Percentiles rank a stretch among this genome's conserved stretches.
These are phyloP conservation scores for Rhyzopertha dominica DNA, from an alignment of 1,140 invertebrate genomes.

Conservation along the genomic window DNA sequence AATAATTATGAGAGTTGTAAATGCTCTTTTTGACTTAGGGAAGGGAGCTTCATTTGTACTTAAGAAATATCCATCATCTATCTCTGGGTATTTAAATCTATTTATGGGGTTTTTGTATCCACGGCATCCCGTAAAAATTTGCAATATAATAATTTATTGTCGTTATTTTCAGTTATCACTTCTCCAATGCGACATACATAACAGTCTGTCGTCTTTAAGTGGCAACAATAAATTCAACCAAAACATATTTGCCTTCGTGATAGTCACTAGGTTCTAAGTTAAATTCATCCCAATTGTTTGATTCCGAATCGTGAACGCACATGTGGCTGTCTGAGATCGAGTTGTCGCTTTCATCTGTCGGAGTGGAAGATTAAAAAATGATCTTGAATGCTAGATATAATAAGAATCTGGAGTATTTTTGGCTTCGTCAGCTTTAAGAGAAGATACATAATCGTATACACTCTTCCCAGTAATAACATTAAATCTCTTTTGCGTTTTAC, in stretches of 20 bases:
- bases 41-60: too few species aligned
- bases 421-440: background rate
- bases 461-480: background rate
- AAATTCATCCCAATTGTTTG: constrained; percentile 1
- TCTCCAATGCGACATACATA: background rate
- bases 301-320: background rate
- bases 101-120: too few species aligned
- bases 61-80: too few species aligned
- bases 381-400: background rate
- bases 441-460: too few species aligned
- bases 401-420: background rate
- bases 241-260: background rate
- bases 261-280: constrained; percentile 1
- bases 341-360: background rate
- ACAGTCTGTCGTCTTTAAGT: background rate
- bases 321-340: background rate
- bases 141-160: too few species aligned
- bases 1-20: too few species aligned
- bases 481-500: constrained; percentile 1
- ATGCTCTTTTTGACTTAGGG: too few species aligned
- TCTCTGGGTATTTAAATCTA: too few species aligned
- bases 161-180: background rate
- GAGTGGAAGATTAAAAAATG: background rate
- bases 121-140: too few species aligned
- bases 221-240: background rate